Base-by-base conservation (phyloP, 2,113 vertebrate species). In the Bufo gargarizans region DNA sequence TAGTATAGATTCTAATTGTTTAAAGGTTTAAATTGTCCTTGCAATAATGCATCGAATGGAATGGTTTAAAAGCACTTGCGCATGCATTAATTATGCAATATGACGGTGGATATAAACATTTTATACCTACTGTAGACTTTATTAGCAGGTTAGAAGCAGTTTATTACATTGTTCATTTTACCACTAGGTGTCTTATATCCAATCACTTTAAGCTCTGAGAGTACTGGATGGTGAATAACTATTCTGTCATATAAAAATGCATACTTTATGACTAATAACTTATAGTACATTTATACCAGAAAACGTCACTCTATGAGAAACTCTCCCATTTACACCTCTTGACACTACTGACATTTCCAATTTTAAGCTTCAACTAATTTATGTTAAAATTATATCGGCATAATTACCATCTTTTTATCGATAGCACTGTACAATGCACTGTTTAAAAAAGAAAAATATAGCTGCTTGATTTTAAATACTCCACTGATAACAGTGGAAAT, bases 291-390 rank as follows among this genome's bases (percentile, higher is more conserved):
- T 83, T 47, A n/a, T 84, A n/a, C 63, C 71, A 84, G 69, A 69
- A 84, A 84, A 33, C 33, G 63, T 84, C 55, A 83, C 61, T 83
- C 47, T 67, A 69, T 84, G 82, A 84, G 82, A 84, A 71, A 84
- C 82, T 84, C 22, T 69, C 47, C 82, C 63, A 53, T 69, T 71
- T 84, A 69, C 63, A 69, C 82, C 63, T 71, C n/a, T 71, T 84
- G 63, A 84, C 82, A 84, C 63, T n/a, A 71, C 47, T 84, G 82
- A 63, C 82, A 84, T 84, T 84, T 84, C 63, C 63, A 84, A 84
- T 84, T 84, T 84, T 69, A 84, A 84, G 82, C 82, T 84, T 45
- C 20, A 84, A 67, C 82, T 84, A 71, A 84, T 84, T 84, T 84
- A 84, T 69, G 63, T n/a, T 53, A 53, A 83, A 84, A 84, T 69